Evolutionary conservation across 37 sponge, comb jelly and placozoan genomes (phyloP), one percentile per base, ranked within the genome.

Genomic region (Amphimedon queenslandica): DNA sequence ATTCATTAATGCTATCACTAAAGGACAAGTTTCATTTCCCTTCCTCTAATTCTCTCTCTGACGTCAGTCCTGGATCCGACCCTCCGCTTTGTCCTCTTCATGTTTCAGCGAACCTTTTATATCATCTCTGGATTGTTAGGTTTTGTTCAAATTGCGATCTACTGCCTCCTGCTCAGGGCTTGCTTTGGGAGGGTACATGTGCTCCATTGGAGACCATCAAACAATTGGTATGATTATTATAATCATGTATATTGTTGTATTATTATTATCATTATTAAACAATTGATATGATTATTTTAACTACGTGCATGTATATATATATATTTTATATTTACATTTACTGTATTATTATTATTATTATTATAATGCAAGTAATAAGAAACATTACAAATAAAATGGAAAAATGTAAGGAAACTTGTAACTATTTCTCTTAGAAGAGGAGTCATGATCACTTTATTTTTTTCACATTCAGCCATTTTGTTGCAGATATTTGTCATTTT

Each of bases 1-100:
- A 65, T 35, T 70, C 73, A 30, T 76, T 88, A 6, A 31, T 83
- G n/a, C 37, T n/a, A 3, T 72, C 37, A 27, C 84, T 88, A 32
- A 55, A 4, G 30, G 53, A 11, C 5, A 60, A 60, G 28, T 60
- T 60, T n/a, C 61, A 5, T 25, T 25, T 25, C 5, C 5, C 61
- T 11, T 60, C 61, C 5, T 60, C 61, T 25, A 27, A 18, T 31
- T 35, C 40, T 58, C 55, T 80, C 37, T 28, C 35, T 38, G 57
- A 28, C 8, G 70, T 67, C 56, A 42, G 33, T 20, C 63, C 51
- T 0, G 37, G 24, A 24, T 36, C 60, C 20, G n/a, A n/a, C n/a
- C n/a, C n/a, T n/a, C n/a, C n/a, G n/a, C n/a, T n/a, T n/a, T n/a
- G n/a, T n/a, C 53, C 53, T 47, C 13, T 47, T 18, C 13, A 47